Evolutionary conservation across 2,888 invertebrate genomes (phyloP), one percentile per base, ranked within the genome.

Genomic region (Mylabris sibirica): DNA sequence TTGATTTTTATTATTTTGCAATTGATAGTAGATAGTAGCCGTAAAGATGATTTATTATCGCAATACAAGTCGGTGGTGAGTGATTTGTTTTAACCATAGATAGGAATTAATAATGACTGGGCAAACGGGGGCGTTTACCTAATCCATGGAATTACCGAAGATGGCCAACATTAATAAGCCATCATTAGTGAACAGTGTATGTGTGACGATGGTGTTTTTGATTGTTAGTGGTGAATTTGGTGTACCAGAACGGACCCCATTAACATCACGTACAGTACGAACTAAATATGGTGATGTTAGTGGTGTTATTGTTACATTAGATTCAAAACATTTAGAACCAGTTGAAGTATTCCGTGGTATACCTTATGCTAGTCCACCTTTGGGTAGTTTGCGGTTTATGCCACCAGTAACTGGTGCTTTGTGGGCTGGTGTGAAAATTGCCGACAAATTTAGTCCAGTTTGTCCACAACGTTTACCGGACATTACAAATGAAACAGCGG

Each of bases 331-430:
- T 82, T 86, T 95, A 77, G 95, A 95, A 84, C 93, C 94, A 67
- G 97, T 98, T 22, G 97, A 97, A 84, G 94, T 95, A 73, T 98
- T 96, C 84, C 89, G 94, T 63, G 98, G 98, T 8, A 92, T 98
- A 69, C 97, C 97, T 5, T 98, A 98, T 85, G 98, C 97, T 30
- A 95, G 96, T 61, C 94, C 98, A 24, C 97, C 97, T 38, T 87
- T 93, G 59, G 96, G 95, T 6, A 91, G 92, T 68, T 87, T 98
- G 70, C 89, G 98, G 69, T 98, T 98, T 85, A 97, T 98, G 96
- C 97, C 97, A 12, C 98, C 98, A 22, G 96, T 97, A 24, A 95
- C 94, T 70, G 96, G 96, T 30, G 94, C 96, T 65, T 91, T 95
- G 82, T 96, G 97, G 97, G 91, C 92, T 66, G 96, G 95, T 49